These are phyloP conservation scores for Heterocephalus glaber DNA, from an alignment of 2,113 vertebrate genomes.

Conservation along the genomic window DNA sequence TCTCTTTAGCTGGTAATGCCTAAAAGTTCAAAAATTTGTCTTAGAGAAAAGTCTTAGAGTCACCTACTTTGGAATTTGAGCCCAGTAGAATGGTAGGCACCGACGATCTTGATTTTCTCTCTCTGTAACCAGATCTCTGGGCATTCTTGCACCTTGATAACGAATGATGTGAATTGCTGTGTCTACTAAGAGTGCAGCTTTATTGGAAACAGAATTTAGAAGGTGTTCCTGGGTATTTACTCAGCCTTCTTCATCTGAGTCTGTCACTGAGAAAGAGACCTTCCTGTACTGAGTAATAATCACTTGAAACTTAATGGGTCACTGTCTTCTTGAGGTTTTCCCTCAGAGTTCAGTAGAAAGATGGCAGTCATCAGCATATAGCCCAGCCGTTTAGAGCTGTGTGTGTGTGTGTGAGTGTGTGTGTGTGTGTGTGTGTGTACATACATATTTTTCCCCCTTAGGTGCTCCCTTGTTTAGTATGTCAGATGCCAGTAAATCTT, in stretches of 20 bases:
- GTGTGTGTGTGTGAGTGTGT: neutral
- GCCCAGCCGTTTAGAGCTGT: neutral
- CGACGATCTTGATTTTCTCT: neutral
- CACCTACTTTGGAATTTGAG: neutral
- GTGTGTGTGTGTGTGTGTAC: neutral
- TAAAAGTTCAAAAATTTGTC: slow-evolving; percentile 8
- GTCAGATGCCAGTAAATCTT: neutral
- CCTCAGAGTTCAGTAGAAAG: neutral
- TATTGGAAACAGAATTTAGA: neutral
- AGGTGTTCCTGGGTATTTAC: neutral
- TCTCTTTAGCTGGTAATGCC: neutral
- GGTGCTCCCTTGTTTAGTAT: neutral
- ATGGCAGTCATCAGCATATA: neutral
- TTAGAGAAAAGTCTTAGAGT: neutral
- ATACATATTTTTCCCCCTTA: neutral
- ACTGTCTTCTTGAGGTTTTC: neutral
- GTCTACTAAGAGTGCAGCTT: neutral
- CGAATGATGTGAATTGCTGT: neutral
- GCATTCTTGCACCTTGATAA: neutral
- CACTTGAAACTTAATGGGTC: neutral
- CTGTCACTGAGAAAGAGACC: neutral
- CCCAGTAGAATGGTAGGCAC: neutral
- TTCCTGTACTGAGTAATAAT: neutral
- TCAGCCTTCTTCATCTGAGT: neutral
- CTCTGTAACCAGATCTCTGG: neutral